Conservation (phyloP, 2,797 vertebrate species). For the Eulemur mongoz region DNA sequence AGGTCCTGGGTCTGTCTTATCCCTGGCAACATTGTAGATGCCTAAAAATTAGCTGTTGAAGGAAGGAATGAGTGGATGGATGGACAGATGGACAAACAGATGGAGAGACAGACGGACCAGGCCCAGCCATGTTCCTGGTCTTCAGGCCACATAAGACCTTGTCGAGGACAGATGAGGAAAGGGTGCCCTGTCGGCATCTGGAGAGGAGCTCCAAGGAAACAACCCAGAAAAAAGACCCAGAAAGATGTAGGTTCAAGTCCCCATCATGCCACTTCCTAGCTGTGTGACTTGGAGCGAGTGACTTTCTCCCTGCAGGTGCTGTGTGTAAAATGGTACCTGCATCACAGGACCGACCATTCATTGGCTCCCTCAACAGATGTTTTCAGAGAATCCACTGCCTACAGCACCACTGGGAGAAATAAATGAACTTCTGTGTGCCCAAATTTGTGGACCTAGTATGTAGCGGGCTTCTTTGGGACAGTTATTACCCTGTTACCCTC, state of each 20-base stretch:
- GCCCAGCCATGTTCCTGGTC: not conserved
- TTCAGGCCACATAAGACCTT: not conserved
- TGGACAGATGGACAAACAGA: not conserved
- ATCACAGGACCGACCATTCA: not conserved
- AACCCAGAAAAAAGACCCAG: not conserved
- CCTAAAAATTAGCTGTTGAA: not conserved
- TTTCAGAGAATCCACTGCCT: not conserved
- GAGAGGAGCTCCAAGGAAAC: not conserved
- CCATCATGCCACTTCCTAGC: not conserved
- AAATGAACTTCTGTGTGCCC: not conserved
- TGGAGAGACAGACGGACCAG: not conserved
- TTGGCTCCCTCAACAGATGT: not conserved
- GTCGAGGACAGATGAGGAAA: not conserved
- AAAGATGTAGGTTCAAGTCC: not conserved
- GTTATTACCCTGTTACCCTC: not conserved
- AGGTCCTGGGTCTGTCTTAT: not conserved
- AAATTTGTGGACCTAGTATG: not conserved
- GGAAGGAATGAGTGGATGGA: not conserved
- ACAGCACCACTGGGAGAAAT: not conserved
- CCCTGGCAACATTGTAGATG: not conserved
- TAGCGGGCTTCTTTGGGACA: not conserved
- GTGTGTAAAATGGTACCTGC: not conserved
- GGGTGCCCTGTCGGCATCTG: not conserved
- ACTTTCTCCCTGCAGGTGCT: not conserved
- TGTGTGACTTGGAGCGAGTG: not conserved